These are phyloP conservation scores for Phrynocephalus vlangalii DNA, from an alignment of 2,797 vertebrate species.

Conservation along the genomic window DNA sequence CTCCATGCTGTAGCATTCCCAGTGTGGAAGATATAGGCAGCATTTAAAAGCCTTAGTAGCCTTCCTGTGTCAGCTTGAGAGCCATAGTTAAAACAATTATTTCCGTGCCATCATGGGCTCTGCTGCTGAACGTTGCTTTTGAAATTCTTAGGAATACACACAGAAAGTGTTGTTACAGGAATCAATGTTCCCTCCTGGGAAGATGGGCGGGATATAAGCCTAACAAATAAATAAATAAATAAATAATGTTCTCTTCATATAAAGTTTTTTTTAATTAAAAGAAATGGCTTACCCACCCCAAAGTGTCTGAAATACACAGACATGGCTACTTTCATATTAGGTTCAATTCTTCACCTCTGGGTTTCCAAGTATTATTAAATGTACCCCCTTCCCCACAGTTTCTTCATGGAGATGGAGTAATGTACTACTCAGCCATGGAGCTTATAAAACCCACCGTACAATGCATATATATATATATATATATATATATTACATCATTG, in stretches of 20 bases:
- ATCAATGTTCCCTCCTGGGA: slow-evolving; percentile 15
- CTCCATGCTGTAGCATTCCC: slow-evolving; percentile 25
- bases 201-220: no score
- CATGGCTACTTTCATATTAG: slow-evolving; percentile 1
- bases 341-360: background rate
- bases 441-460: slow-evolving; percentile 33
- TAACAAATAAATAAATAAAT: no score
- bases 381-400: no score
- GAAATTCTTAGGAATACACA: slow-evolving; percentile 58
- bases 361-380: background rate
- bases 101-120: slow-evolving; percentile 32
- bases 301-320: background rate
- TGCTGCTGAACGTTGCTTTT: slow-evolving; percentile 56
- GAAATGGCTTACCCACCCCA: background rate
- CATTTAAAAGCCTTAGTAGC: slow-evolving; percentile 51
- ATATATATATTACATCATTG: background rate
- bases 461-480: slow-evolving; percentile 46
- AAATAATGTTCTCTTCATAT: slow-evolving; percentile 30
- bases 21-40: slow-evolving; percentile 59
- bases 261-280: background rate
- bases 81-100: slow-evolving; percentile 40
- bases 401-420: slow-evolving; percentile 38
- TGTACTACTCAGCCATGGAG: slow-evolving; percentile 33
- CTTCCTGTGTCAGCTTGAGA: slow-evolving; percentile 27
- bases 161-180: slow-evolving; percentile 56